These are phyloP conservation scores for Campoplex nolae DNA, from an alignment of 2,888 invertebrate species.

Conservation along the genomic window DNA sequence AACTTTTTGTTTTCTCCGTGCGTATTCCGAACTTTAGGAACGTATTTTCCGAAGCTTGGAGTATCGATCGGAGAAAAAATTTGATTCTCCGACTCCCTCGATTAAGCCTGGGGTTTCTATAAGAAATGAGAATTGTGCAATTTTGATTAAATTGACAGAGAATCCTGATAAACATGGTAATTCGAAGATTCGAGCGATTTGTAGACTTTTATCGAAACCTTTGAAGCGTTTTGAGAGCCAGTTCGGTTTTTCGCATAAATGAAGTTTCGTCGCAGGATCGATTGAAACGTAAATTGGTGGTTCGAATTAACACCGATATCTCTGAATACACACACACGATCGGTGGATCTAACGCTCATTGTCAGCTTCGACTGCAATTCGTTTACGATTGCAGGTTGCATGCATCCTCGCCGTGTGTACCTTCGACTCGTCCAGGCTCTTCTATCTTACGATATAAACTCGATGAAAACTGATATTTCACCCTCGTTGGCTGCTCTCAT, in stretches of 20 bases:
- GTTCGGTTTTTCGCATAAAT: neutral
- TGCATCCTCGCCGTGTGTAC: constrained; percentile 37
- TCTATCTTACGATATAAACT: constrained; percentile 15
- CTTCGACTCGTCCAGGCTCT: constrained; percentile 42
- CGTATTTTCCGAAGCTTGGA: too few species aligned
- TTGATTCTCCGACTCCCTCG: too few species aligned
- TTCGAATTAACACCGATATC: constrained; percentile 13
- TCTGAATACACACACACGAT: neutral
- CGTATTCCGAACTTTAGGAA: too few species aligned
- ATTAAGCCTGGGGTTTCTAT: too few species aligned
- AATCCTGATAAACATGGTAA: neutral
- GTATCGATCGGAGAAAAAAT: too few species aligned
- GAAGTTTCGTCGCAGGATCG: neutral
- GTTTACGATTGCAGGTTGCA: constrained; percentile 62
- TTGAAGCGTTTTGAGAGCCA: neutral
- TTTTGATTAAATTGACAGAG: too few species aligned
- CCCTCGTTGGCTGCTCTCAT: constrained; percentile 34
- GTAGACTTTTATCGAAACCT: neutral
- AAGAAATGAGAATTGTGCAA: too few species aligned
- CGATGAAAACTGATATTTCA: constrained; percentile 37
- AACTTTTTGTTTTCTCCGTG: too few species aligned
- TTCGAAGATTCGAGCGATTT: neutral
- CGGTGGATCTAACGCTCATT: constrained; percentile 42
- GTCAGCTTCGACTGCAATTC: constrained; percentile 62
- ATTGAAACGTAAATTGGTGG: neutral